Evolutionary conservation across 2,113 vertebrate genomes (phyloP).

Genomic region (Dromaius novaehollandiae): DNA sequence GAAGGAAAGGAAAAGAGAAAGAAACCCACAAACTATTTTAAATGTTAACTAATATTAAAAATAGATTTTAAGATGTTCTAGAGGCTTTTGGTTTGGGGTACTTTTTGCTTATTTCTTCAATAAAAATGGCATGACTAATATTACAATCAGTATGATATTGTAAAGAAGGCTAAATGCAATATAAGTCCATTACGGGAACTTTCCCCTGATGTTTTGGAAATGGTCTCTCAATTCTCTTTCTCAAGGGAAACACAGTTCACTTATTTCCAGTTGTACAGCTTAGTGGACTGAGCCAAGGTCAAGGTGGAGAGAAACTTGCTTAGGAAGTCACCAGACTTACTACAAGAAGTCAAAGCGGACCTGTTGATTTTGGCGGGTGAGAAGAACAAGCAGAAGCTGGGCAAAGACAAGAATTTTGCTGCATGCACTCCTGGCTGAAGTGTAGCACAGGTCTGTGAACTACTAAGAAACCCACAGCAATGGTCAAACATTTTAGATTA

Average conservation of each 20-base stretch:
- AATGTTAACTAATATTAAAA: constrained; percentile 10
- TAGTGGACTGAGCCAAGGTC: background rate
- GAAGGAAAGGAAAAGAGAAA: background rate
- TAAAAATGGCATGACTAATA: constrained; percentile 24
- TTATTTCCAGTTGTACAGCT: background rate
- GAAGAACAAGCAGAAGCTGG: background rate
- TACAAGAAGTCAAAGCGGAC: background rate
- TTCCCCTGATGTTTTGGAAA: background rate
- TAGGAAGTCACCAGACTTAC: background rate
- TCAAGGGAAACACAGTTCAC: background rate
- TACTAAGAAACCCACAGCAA: background rate
- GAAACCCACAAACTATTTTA: background rate
- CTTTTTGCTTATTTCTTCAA: background rate
- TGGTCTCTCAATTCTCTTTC: constrained; percentile 5
- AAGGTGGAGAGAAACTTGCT: background rate
- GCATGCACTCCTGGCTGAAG: background rate
- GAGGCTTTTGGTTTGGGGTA: background rate
- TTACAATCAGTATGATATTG: background rate
- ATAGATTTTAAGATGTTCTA: constrained; percentile 18
- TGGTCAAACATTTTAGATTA: background rate
- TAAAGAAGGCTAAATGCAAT: constrained; percentile 15
- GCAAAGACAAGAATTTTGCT: background rate
- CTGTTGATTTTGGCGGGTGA: background rate
- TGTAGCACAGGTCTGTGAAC: background rate
- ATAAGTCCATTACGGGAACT: constrained; percentile 4